Evolutionary conservation across 92 coral and sea anemone genomes (phyloP), one percentile per base, ranked within the genome.

Genomic region (Epizoanthus rinbou): DNA sequence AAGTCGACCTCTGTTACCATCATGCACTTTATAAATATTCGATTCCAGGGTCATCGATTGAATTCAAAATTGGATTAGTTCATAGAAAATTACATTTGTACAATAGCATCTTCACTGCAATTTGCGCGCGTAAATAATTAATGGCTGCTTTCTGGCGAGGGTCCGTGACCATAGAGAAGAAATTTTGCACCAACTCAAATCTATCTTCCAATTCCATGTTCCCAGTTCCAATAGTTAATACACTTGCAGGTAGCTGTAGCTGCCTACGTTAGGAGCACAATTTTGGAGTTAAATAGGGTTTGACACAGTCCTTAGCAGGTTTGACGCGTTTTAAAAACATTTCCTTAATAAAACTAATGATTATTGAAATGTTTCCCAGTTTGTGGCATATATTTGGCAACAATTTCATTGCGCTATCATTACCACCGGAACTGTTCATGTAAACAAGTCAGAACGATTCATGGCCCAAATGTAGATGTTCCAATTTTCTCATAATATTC

Each of bases 101-200:
- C 80, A 76, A 76, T 76, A 76, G 81, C 33, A 76, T 31, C 64
- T 33, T 33, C 31, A 6, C 25, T 60, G 56, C 69, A 35, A 68
- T 76, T 76, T 23, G 19, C 17, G 15, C 24, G 69, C 43, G 33
- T 59, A 6, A 76, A 76, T 76, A 76, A 76, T 76, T 76, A 57
- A 76, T 76, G 81, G 69, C 81, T 76, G 82, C 59, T 78, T 78
- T 21, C 69, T 18, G 41, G 70, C 50, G 18, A 37, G 56, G 57
- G 16, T 22, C 33, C 70, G 82, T 78, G 71, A 37, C 82, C 82
- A 78, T 78, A 60, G 82, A 41, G 82, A 50, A 11, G 16, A 78
- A 41, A 25, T 14, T 5, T 75, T 62, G 58, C 65, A 17, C 82
- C 54, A 68, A 73, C 50, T 58, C 62, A 58, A 58, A 73, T 37